Base-by-base conservation (phyloP, 2,888 invertebrate genomes). In the Diaperis boleti region DNA sequence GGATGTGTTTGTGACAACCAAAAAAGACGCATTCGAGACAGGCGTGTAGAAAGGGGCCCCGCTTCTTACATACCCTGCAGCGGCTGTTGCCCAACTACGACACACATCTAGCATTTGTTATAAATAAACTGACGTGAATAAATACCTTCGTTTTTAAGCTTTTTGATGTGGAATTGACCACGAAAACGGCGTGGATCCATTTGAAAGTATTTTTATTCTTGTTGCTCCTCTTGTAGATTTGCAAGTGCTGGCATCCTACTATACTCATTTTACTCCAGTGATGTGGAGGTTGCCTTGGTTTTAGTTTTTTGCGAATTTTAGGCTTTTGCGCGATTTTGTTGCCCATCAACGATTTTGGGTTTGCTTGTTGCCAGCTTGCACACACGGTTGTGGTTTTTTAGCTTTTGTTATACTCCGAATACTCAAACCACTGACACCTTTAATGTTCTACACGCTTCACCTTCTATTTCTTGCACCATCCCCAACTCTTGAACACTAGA, bases 21-120 rank as follows among this genome's bases (percentile, higher is more conserved):
- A 98, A 96, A 83, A 89, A 96, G 72, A 96, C 93, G 83, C 98
- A 98, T 74, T 94, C 92, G 62, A 94, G 85, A 76, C 94, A 95
- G 15, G 92, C 90, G 77, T 92, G 92, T 73, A 94, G 84, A 61
- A 93, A 88, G n/a, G 91, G 89, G 14, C 92, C 91, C 62, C 89
- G 86, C 67, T 88, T 88, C 71, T 90, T 89, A 80, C 96, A 96
- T 20, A 89, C 87, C 72, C 94, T 91, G 82, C 96, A 96, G 50
- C 60, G 54, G 33, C 64, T 60, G 50, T 64, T 60, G 4, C 61
- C 52, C 57, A 61, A 54, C 61, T 65, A 42, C 5, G 52, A 61
- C 10, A 33, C 6, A 26, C 26, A 5, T 26, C 1, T 26, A 26
- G 47, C 35, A 33, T 57, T 3, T 1, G n/a, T 18, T 8, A 35